Evolutionary conservation across 2,797 vertebrate species (phyloP), one percentile per base, ranked within the genome.

Genomic region (Catostomus latipinnis): DNA sequence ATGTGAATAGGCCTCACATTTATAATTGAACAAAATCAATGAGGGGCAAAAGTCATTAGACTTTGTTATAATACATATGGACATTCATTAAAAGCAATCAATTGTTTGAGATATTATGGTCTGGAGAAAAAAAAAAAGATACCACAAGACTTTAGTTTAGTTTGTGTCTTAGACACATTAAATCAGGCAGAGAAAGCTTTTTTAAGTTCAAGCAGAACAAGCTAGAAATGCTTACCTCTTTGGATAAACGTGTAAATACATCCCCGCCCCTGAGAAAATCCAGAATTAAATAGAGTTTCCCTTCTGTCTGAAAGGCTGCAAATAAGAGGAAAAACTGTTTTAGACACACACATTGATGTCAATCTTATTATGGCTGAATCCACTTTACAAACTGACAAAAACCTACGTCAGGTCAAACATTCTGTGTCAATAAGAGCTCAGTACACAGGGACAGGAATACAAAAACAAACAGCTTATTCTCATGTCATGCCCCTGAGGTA

Each of bases 251-350:
- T 83, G 97, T 99, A 95, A 99, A 99, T 87, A 99, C 96, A 93
- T 99, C 98, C 91, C 97, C 97, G 94, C 97, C 98, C 94, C 97
- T 98, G 96, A 99, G 97, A 97, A 99, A 99, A 95, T 98, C 97
- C 96, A 99, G 84, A 94, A 99, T 98, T 95, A 99, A 96, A 95
- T 98, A 99, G 83, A 99, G 95, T 93, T 99, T 99, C 93, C 98
- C 98, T 96, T 99, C 97, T 83, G 97, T 99, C 93, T 99, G 97
- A 96, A 98, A 99, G 92, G 98, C 97, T 99, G 88, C 1, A 16
- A 88, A 0, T 5, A 45, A 88, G 46, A 69, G 65, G 82, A 61
- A 63, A 50, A 46, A 84, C 67, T 22, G 1, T 62, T 13, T 22
- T 10, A 65, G 6, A 73, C 4, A 6, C 56, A 77, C 52, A 80